phyloP scores from a whole-genome alignment of 2,888 invertebrate genomes.

The Scaptomyza polygonia region DNA sequence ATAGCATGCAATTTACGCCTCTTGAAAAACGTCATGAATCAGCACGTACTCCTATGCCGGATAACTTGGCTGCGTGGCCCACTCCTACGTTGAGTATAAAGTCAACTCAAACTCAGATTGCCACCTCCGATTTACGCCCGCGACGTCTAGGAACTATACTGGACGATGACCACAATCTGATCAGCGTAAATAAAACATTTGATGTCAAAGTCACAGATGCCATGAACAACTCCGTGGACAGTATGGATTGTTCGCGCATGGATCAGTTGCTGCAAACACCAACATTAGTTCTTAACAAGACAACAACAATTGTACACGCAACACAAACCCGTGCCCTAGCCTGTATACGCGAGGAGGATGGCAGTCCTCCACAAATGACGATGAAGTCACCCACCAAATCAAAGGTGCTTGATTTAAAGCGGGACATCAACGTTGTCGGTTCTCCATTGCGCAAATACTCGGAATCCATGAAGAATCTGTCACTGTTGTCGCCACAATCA shows the following conservation, averaged over 20 bases:
- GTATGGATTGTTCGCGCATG: constrained; percentile 52
- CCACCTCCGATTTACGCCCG: constrained; percentile 64
- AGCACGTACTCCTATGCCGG: constrained; percentile 41
- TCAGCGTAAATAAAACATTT: constrained; percentile 78
- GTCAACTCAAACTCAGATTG: constrained; percentile 6
- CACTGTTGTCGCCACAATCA: constrained; percentile 69
- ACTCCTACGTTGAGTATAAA: constrained; percentile 70
- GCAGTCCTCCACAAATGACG: constrained; percentile 35
- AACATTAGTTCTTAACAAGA: constrained; percentile 67
- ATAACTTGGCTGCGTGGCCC: constrained; percentile 79
- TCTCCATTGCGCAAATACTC: constrained; percentile 83
- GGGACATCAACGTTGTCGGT: constrained; percentile 81
- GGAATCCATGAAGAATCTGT: constrained; percentile 83
- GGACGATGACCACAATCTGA: constrained; percentile 46
- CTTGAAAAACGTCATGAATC: constrained; percentile 43
- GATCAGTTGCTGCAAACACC: constrained; percentile 42
- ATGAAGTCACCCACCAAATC: constrained; percentile 10
- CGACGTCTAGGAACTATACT: constrained; percentile 69
- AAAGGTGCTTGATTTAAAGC: constrained; percentile 65
- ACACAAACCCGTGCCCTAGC: constrained; percentile 69
- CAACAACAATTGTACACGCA: constrained; percentile 71
- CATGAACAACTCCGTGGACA: constrained; percentile 63
- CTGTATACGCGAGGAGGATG: constrained; percentile 82
- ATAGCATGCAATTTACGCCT: constrained; percentile 83
- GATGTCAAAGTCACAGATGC: constrained; percentile 71